These are phyloP conservation scores for Meriones psammophilus DNA, from an alignment of 2,797 vertebrate genomes.

Conservation along the genomic window DNA sequence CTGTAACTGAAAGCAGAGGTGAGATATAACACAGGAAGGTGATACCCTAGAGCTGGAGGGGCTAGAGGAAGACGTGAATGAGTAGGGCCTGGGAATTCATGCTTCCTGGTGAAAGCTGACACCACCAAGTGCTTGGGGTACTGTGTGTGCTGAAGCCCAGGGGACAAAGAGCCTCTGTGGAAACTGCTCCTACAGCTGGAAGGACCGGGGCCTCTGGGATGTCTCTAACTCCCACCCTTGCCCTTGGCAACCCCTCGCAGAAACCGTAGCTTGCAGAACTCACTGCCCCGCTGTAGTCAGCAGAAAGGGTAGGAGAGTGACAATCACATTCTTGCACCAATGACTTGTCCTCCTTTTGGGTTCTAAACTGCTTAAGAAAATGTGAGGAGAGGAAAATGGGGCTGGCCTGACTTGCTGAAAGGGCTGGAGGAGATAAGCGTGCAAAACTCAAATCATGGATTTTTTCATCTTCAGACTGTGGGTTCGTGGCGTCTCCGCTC, in stretches of 20 bases:
- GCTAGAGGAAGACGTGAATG: background rate
- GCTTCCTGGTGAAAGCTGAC: background rate
- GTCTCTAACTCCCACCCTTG: background rate
- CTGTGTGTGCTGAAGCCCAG: background rate
- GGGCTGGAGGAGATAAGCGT: background rate
- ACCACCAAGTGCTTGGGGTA: background rate
- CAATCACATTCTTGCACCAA: background rate
- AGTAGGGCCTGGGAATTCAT: background rate
- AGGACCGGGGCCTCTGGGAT: background rate
- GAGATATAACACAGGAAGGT: background rate
- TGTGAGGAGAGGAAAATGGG: background rate
- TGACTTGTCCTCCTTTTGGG: background rate
- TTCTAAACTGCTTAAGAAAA: constrained; percentile 4
- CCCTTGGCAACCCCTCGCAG: background rate
- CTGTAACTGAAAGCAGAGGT: background rate
- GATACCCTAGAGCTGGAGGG: background rate
- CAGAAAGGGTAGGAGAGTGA: constrained; percentile 1
- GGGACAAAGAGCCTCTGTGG: background rate
- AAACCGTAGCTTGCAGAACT: background rate
- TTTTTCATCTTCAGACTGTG: rapidly evolving
- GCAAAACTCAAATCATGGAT: background rate
- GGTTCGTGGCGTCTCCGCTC: background rate
- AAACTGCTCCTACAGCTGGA: background rate
- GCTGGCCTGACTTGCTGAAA: background rate
- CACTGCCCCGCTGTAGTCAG: background rate